phyloP scores from a whole-genome alignment of 2,888 invertebrate genomes.

The Luffia ferchaultella region DNA sequence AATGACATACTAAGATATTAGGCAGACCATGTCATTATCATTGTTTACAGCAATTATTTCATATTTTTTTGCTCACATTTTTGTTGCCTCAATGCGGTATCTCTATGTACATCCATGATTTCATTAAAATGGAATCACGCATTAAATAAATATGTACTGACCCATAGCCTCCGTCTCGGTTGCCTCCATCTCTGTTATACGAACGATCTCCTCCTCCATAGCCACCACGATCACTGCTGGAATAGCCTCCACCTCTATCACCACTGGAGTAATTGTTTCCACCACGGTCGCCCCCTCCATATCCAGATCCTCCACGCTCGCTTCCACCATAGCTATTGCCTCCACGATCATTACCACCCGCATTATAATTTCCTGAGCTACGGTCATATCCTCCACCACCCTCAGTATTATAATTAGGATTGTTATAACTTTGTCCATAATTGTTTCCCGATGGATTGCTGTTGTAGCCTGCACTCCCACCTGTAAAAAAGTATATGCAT shows the following conservation, averaged over 20 bases:
- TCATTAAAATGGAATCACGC: no score
- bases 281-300: slow-evolving; percentile 37
- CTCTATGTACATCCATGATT: no score
- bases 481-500: slow-evolving; percentile 1
- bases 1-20: no score
- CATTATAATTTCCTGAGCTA: slow-evolving; percentile 24
- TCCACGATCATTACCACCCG: slow-evolving; percentile 25
- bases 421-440: slow-evolving; percentile 33
- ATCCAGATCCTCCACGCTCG: slow-evolving; percentile 44
- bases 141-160: slow-evolving; percentile 49
- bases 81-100: no score
- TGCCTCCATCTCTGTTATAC: slow-evolving; percentile 52
- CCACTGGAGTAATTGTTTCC: slow-evolving; percentile 45
- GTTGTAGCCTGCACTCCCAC: slow-evolving; percentile 1
- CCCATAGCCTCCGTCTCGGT: slow-evolving; percentile 56
- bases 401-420: slow-evolving; percentile 6
- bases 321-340: slow-evolving; percentile 42
- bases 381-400: neutral
- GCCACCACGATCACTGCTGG: slow-evolving; percentile 40
- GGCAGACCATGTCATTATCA: no score
- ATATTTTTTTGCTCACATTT: no score
- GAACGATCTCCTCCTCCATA: slow-evolving; percentile 39
- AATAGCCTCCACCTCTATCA: slow-evolving; percentile 61
- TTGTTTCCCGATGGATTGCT: slow-evolving; percentile 22
- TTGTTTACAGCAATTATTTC: no score